Evolutionary conservation across 2,888 invertebrate species (phyloP).

Genomic region (Arrhopalites spinosus): DNA sequence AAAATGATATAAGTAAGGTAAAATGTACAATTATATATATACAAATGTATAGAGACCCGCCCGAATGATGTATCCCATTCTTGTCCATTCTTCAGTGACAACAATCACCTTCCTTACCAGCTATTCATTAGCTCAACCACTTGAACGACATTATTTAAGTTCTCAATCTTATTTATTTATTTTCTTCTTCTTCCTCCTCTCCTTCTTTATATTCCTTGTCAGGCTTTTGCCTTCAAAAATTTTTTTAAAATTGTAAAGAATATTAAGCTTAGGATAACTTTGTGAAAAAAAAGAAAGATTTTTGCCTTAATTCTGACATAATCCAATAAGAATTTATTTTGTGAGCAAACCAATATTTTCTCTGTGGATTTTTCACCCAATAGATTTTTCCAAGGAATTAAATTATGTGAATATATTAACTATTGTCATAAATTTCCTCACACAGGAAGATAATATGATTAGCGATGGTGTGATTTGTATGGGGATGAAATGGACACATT

Average conservation of each 20-base stretch:
- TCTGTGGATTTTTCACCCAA: neutral
- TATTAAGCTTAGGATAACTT: no score
- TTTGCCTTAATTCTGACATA: slow-evolving; percentile 35
- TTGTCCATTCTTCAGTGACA: neutral
- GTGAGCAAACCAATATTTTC: slow-evolving; percentile 25
- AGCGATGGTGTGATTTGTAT: neutral
- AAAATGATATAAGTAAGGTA: neutral
- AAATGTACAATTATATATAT: neutral
- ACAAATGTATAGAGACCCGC: neutral
- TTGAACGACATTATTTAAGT: slow-evolving; percentile 22
- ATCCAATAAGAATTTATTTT: slow-evolving; percentile 35
- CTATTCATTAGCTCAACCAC: slow-evolving; percentile 21
- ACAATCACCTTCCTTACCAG: slow-evolving; percentile 15
- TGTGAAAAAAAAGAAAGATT: neutral
- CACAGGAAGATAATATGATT: neutral
- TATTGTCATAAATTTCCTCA: neutral
- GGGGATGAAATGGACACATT: neutral
- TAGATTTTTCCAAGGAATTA: neutral
- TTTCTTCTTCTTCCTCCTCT: neutral
- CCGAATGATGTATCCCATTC: slow-evolving; percentile 3
- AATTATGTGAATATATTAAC: neutral
- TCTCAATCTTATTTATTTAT: slow-evolving; percentile 10
- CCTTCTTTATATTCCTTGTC: slow-evolving; percentile 3
- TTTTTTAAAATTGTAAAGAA: no score
- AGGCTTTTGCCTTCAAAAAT: neutral